Conservation (phyloP, 2,888 invertebrate genomes). For the Brachyptera putata region DNA sequence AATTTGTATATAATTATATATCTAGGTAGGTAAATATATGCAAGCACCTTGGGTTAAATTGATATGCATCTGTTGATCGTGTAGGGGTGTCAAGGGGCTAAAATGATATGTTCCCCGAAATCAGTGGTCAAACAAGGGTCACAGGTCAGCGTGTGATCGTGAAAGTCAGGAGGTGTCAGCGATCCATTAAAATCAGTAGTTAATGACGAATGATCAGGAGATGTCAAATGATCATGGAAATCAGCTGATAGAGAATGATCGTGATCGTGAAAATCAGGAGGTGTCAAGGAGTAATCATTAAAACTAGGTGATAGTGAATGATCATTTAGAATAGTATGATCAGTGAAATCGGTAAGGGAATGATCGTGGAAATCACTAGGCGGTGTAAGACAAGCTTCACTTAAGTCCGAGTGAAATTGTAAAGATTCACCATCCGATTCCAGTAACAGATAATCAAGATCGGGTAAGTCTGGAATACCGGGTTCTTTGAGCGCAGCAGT, state of each 20-base stretch:
- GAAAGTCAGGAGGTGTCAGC: constrained; percentile 47
- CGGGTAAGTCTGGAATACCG: constrained; percentile 38
- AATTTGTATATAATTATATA: no score
- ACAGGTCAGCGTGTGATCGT: constrained; percentile 24
- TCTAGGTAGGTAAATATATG: no score
- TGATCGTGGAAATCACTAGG: constrained; percentile 38
- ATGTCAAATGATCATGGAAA: constrained; percentile 36
- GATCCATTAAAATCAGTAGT: constrained; percentile 48
- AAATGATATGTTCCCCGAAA: constrained; percentile 24
- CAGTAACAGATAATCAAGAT: constrained; percentile 44
- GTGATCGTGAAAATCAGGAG: constrained; percentile 41
- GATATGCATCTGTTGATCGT: no score
- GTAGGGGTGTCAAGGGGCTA: constrained; percentile 9
- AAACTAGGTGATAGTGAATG: constrained; percentile 13
- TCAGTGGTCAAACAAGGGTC: constrained; percentile 24
- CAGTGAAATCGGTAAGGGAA: constrained; percentile 43
- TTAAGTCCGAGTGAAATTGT: constrained; percentile 38
- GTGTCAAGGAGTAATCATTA: constrained; percentile 42
- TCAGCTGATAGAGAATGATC: constrained; percentile 15
- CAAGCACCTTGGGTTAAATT: no score
- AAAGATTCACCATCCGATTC: constrained; percentile 59
- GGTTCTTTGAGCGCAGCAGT: constrained; percentile 56
- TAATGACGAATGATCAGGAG: constrained; percentile 52
- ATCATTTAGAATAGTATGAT: constrained; percentile 19
- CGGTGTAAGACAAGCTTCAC: constrained; percentile 32